phyloP scores from a whole-genome alignment of 1,140 invertebrate genomes.

The Lutraria rhynchaena region DNA sequence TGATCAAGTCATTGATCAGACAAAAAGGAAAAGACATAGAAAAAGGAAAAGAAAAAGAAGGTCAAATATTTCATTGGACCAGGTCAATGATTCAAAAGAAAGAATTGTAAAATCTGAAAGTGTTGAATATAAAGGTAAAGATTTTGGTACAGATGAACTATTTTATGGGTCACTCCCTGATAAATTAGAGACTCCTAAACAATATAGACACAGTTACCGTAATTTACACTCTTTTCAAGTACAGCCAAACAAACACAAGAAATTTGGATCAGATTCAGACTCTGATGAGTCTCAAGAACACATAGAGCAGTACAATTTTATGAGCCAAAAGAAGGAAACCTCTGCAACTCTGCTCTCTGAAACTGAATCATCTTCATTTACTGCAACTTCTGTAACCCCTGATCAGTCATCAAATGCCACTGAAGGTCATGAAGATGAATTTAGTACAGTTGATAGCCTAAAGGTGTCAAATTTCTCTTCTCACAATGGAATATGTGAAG shows the following conservation, averaged over 20 bases:
- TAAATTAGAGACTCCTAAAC: slow-evolving; percentile 43
- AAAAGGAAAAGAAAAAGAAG: slow-evolving; percentile 11
- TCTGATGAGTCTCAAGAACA: slow-evolving; percentile 12
- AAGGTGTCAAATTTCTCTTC: no score
- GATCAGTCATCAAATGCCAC: no score
- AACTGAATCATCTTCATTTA: not conserved
- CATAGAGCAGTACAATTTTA: slow-evolving; percentile 43
- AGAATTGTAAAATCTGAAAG: not conserved
- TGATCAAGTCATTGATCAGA: not conserved
- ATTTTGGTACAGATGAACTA: not conserved
- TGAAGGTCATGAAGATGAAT: no score
- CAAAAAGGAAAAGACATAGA: slow-evolving; percentile 36
- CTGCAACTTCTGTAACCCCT: no score
- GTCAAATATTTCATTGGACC: no score
- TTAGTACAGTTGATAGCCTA: no score
- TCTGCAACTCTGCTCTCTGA: not conserved
- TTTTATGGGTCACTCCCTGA: slow-evolving; percentile 39
- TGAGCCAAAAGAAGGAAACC: not conserved
- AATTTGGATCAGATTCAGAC: slow-evolving; percentile 24
- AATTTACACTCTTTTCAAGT: slow-evolving; percentile 19
- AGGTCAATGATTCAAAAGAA: not conserved
- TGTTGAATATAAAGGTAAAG: not conserved
- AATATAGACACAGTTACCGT: slow-evolving; percentile 45
- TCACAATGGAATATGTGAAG: no score
- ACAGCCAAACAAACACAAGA: slow-evolving; percentile 27